These are phyloP conservation scores for Augochlorella aurata DNA, from an alignment of 2,888 invertebrate species.

Conservation along the genomic window DNA sequence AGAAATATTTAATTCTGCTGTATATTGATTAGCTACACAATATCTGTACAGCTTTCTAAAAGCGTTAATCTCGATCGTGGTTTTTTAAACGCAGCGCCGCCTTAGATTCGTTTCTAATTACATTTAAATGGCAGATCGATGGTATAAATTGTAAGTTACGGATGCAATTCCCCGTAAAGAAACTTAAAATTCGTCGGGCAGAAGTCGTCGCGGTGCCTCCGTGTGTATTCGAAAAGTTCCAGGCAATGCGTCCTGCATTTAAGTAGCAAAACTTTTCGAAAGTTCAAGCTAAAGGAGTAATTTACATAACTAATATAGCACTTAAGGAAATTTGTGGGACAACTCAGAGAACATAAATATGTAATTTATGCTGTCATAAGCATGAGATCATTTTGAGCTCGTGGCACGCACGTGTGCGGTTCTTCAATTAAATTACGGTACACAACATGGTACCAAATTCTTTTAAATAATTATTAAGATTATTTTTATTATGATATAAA, in stretches of 20 bases:
- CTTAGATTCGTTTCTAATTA: not conserved
- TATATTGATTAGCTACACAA: too few relatives aligned
- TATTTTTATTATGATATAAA: too few relatives aligned
- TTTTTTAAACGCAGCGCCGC: not conserved
- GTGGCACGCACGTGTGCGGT: not conserved
- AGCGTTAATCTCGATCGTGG: not conserved
- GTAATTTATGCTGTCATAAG: constrained; percentile 13
- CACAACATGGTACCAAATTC: not conserved
- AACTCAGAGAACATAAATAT: constrained; percentile 13
- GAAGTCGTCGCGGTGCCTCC: not conserved
- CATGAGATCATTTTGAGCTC: not conserved
- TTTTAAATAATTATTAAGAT: not conserved
- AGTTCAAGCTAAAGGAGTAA: constrained; percentile 5
- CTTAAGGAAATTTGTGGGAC: constrained; percentile 22
- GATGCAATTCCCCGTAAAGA: not conserved
- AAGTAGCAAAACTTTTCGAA: constrained; percentile 28
- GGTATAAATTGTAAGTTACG: not conserved
- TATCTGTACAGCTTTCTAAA: too few relatives aligned
- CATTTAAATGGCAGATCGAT: not conserved
- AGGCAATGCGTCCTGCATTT: constrained; percentile 19
- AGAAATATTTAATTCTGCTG: too few relatives aligned
- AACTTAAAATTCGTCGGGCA: constrained; percentile 22
- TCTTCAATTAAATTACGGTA: not conserved
- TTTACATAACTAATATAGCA: constrained; percentile 34
- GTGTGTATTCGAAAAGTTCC: constrained; percentile 2